Evolutionary conservation across 2,113 vertebrate species (phyloP), one percentile per base, ranked within the genome.

Genomic region (Pelecanoides urinatrix): DNA sequence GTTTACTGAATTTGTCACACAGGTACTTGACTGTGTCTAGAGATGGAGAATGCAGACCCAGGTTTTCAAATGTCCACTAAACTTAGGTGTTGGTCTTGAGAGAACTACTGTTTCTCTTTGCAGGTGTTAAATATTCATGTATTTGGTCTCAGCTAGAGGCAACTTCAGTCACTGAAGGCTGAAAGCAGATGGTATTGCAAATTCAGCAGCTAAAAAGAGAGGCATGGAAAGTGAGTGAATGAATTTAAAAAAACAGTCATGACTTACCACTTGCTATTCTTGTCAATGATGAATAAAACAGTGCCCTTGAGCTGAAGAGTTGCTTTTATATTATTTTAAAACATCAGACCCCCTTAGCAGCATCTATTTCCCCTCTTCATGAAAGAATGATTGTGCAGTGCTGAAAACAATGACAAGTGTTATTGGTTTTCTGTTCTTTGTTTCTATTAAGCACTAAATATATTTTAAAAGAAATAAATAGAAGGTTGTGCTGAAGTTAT

Each of bases 251-350:
- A 88, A 73, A 36, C 36, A 88, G 29, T 67, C n/a, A 92, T 96
- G 94, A 96, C 88, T 97, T 86, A 95, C 53, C 72, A 77, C 55
- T 89, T 91, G 52, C 89, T 96, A 80, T 96, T 96, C 76, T 71
- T 89, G 86, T 84, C 75, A 93, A 1, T 40, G 55, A 91, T 94
- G 72, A 96, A 96, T 95, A 91, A 95, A 96, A 84, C 85, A 94
- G 74, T 65, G 36, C 62, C 74, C 75, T 86, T 88, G 78, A 94
- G 62, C 44, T 73, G 70, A 68, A 55, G 59, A 77, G 32, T 73
- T 58, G 36, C 42, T 86, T 90, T 91, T 50, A 58, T 73, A 79
- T 70, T 90, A 72, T 79, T 94, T 80, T 62, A 88, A 88, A 96
- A 86, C 17, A 53, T 38, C 53, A 86, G 47, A 40, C 13, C 47